These are phyloP conservation scores for Falco peregrinus DNA, from an alignment of 2,797 vertebrate species.

Conservation along the genomic window DNA sequence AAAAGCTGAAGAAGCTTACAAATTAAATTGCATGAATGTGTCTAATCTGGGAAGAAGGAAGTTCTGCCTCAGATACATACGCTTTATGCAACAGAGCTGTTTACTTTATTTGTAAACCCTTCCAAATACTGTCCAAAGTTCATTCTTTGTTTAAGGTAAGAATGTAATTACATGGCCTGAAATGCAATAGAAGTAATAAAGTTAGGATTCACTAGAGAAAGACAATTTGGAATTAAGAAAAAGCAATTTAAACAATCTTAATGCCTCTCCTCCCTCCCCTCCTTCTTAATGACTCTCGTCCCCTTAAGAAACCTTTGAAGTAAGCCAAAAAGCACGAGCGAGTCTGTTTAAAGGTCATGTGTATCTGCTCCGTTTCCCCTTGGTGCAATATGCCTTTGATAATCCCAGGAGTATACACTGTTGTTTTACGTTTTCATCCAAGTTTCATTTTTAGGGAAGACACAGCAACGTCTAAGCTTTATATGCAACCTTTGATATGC, in stretches of 20 bases:
- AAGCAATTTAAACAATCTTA: slow-evolving; percentile 12
- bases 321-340: background rate
- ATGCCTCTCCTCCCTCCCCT: background rate
- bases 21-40: background rate
- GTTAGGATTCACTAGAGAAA: slow-evolving; percentile 17
- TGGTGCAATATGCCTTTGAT: background rate
- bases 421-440: background rate
- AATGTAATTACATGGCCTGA: slow-evolving; percentile 19
- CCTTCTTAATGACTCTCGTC: background rate
- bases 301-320: slow-evolving; percentile 25
- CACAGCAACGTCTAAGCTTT: background rate
- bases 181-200: slow-evolving; percentile 15
- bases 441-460: slow-evolving; percentile 1
- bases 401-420: background rate
- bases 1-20: background rate
- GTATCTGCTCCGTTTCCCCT: background rate
- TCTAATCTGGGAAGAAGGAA: slow-evolving; percentile 49
- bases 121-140: slow-evolving; percentile 34
- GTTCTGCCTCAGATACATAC: background rate
- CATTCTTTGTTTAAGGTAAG: slow-evolving; percentile 54
- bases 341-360: slow-evolving; percentile 48
- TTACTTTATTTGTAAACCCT: slow-evolving; percentile 45
- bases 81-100: slow-evolving; percentile 46
- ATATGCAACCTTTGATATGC: background rate
- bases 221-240: slow-evolving; percentile 39